Base-by-base conservation (phyloP, 2,888 invertebrate species). In the Ashinkailepas kermadecensis region DNA sequence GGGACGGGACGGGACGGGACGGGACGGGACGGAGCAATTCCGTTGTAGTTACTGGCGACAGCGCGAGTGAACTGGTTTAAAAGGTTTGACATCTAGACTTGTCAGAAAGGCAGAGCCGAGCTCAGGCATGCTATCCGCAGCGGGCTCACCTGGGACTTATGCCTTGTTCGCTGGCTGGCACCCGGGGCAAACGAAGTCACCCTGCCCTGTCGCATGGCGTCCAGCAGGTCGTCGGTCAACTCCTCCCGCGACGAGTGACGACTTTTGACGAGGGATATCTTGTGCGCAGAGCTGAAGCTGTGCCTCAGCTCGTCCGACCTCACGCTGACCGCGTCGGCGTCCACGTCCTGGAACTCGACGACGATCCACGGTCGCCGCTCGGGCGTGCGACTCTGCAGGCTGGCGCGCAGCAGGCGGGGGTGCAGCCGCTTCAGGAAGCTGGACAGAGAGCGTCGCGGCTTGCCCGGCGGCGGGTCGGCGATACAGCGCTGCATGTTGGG, bases 271-370 rank as follows among this genome's bases (percentile, higher is more conserved):
- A 74, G 54, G 13, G 74, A 74, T 0, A 74, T 54, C 74, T 74
- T 74, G 11, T 54, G 54, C 18, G 74, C 74, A 18, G 74, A 74
- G 74, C 74, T 13, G 54, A 74, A 74, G 11, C 23, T 54, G 23
- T 39, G 8, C 15, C 74, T 11, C 15, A 59, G 74, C 54, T 74
- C 74, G 8, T 11, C 12, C 6, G 70, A 70, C 25, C 39, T 7
- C 13, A 54, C 74, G 18, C 74, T 74, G 74, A 18, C 10, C 18
- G 54, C 11, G 54, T 74, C 74, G 9, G 23, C 54, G 74, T 74
- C 74, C 74, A 74, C 74, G 18, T 74, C 74, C 74, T 74, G 74
- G 13, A 74, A 74, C 74, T 74, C 74, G 15, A 74, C 74, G 18
- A 74, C 74, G 74, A 74, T 74, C 74, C 74, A 74, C 54, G 74